Base-by-base conservation (phyloP, 2,113 vertebrate genomes). In the Sinocyclocheilus anshuiensis region DNA sequence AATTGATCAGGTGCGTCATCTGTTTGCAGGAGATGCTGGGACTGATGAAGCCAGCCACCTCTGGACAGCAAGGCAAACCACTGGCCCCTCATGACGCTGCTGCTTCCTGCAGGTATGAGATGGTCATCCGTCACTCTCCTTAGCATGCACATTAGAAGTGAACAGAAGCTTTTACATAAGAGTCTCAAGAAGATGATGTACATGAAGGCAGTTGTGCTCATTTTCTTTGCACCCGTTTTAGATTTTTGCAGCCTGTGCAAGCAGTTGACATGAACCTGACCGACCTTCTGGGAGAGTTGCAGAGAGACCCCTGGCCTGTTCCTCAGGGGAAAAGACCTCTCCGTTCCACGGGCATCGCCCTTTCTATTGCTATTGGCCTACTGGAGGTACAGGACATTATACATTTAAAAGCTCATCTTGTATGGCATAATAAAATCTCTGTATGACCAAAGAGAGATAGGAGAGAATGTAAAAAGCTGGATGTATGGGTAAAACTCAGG, bases 181-280 rank as follows among this genome's bases (percentile, higher is more conserved):
- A 33, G 29, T 33, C 29, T 33, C 29, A 33, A 33, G 42, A 76
- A 48, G 26, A 36, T 20, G 0, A 57, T 72, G 3, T 83, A 55
- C 16, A 20, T 20, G 8, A 71, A 71, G 20, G 9, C n/a, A 74
- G 11, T 26, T 69, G 20, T 81, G 78, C 65, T 57, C 74, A 50
- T 67, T 50, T 24, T 77, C 8, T 1, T 15, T 20, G 20, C n/a
- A 61, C 55, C 87, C 90, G 9, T 84, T 78, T 1, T 89, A 99
- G 98, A 90, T 99, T 99, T 93, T 93, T 99, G 24, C 98, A 99
- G 91, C 98, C 98, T 0, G 91, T 99, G 71, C 97, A 99, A 74
- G 95, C 96, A 91, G 97, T 99, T 53, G 98, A 99, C 87, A 99
- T 99, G 98, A 99, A 98, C 91, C 92, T 99, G 90, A 99, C 98